phyloP scores from a whole-genome alignment of 2,113 vertebrate species.

The Coptodon rendalli region DNA sequence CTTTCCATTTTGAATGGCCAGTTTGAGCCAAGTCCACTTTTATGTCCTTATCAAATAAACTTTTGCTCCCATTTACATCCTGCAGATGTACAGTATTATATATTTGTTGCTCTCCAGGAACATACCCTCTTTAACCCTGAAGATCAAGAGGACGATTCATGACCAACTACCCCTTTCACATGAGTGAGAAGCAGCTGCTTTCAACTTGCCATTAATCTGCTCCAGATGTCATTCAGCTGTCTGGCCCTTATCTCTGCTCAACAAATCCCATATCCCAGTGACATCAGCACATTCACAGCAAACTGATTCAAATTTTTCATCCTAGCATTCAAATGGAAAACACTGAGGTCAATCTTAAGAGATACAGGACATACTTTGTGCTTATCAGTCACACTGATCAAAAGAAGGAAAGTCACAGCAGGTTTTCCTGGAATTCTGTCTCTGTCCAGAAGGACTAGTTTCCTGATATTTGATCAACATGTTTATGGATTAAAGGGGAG shows the following conservation, averaged over 20 bases:
- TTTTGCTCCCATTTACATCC: neutral
- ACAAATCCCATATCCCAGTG: neutral
- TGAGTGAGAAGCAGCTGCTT: neutral
- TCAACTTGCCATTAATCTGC: constrained; percentile 35
- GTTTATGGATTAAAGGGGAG: neutral
- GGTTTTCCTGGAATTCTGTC: constrained; percentile 18
- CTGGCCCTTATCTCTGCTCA: constrained; percentile 10
- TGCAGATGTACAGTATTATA: neutral
- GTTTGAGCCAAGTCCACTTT: neutral
- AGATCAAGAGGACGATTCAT: constrained; percentile 22
- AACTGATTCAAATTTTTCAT: neutral
- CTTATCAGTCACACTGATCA: constrained; percentile 13
- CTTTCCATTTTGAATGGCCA: neutral
- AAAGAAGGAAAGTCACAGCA: constrained; percentile 16
- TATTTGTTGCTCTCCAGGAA: constrained; percentile 1
- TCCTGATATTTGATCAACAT: neutral
- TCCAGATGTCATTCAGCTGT: constrained; percentile 55
- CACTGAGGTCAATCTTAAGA: neutral
- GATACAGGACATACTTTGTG: neutral
- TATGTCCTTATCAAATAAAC: neutral
- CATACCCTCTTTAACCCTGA: neutral
- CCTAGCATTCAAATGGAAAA: neutral
- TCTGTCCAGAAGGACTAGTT: neutral
- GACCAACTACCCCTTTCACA: constrained; percentile 1
- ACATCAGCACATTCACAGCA: neutral